phyloP scores from a whole-genome alignment of 2,888 invertebrate genomes.

The Tetragonisca angustula region DNA sequence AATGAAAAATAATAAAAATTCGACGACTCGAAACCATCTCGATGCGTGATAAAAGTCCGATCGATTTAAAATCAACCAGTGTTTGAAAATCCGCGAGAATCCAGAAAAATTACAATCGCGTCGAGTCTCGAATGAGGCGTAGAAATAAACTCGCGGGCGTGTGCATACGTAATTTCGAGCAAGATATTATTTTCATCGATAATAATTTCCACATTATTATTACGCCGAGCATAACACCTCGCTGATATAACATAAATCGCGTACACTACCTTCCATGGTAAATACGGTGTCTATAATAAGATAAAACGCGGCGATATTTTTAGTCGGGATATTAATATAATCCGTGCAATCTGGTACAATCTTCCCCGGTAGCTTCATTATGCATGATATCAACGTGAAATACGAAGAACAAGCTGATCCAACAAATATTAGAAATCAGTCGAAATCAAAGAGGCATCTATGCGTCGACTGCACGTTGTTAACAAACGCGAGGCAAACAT shows the following conservation, averaged over 20 bases:
- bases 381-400: conserved; percentile 3
- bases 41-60: too few species aligned
- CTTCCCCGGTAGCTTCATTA: conserved; percentile 13
- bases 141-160: too few species aligned
- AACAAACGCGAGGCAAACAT: too few species aligned
- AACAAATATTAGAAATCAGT: not conserved
- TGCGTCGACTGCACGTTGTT: not conserved
- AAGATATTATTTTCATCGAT: not conserved
- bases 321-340: conserved; percentile 53
- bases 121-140: too few species aligned
- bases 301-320: conserved; percentile 46
- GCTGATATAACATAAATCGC: conserved; percentile 21
- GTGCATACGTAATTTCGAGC: not conserved
- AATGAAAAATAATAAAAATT: too few species aligned
- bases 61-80: too few species aligned
- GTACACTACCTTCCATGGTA: conserved; percentile 26
- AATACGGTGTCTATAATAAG: conserved; percentile 53
- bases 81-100: not conserved
- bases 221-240: not conserved
- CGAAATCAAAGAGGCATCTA: not conserved
- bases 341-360: conserved; percentile 41
- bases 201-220: conserved; percentile 39
- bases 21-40: too few species aligned
- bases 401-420: conserved; percentile 1
- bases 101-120: too few species aligned